A percentile compares a stretch with the other conserved stretches of the same genome.
phyloP scores from a whole-genome alignment of 1,140 invertebrate species.

The Hycleus cichorii region DNA sequence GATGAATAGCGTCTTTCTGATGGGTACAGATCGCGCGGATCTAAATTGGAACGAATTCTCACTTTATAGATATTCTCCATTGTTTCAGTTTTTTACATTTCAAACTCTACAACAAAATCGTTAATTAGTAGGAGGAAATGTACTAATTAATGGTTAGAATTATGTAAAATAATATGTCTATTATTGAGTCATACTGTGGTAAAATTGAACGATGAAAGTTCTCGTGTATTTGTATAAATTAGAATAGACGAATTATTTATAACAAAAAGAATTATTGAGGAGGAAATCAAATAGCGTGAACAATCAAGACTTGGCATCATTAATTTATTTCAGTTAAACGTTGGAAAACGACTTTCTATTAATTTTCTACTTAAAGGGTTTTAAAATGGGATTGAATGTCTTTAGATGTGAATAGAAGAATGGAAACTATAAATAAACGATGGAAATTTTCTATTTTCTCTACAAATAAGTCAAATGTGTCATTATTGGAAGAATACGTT shows the following conservation, averaged over 20 bases:
- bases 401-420: background rate
- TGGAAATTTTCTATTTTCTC: background rate
- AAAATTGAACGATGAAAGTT: too few relatives aligned
- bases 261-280: background rate
- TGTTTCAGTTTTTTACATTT: slow-evolving; percentile 25
- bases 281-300: background rate
- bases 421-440: background rate
- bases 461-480: background rate
- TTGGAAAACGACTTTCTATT: too few relatives aligned
- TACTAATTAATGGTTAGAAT: too few relatives aligned
- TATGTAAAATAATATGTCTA: too few relatives aligned
- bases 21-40: slow-evolving; percentile 48
- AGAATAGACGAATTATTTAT: background rate
- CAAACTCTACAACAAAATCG: background rate
- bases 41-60: slow-evolving; percentile 53
- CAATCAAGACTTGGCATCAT: background rate
- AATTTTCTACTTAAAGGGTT: too few relatives aligned
- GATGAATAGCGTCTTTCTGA: slow-evolving; percentile 60
- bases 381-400: too few relatives aligned
- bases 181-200: too few relatives aligned
- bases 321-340: too few relatives aligned
- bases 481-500: too few relatives aligned
- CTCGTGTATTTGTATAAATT: too few relatives aligned
- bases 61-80: slow-evolving; percentile 61
- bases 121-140: too few relatives aligned